Conservation (phyloP, 1,140 invertebrate genomes). For the Eupristina koningsbergeri region DNA sequence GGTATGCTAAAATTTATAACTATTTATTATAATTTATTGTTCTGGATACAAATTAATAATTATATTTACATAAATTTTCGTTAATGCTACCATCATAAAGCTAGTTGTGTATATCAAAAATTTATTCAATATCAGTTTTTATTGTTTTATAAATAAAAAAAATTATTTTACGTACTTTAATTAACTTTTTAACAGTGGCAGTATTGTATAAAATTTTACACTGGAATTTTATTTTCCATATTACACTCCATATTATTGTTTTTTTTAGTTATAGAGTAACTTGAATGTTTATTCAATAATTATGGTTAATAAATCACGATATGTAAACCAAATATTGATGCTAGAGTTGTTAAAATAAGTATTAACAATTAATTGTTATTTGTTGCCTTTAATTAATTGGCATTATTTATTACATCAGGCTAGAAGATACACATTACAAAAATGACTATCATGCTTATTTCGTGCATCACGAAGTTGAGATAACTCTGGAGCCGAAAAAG, state of each 20-base stretch:
- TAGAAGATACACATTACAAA: neutral
- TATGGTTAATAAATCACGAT: neutral
- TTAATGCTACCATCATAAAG: neutral
- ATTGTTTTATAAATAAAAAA: neutral
- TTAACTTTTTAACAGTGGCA: neutral
- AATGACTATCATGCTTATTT: neutral
- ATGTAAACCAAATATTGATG: neutral
- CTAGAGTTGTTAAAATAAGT: no score
- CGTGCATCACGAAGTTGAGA: neutral
- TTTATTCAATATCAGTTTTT: no score
- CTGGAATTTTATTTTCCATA: neutral
- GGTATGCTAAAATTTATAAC: neutral
- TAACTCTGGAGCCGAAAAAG: no score
- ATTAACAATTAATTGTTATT: no score
- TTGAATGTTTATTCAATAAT: neutral
- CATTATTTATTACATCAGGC: neutral
- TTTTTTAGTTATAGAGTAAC: no score
- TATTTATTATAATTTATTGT: neutral
- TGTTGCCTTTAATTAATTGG: neutral
- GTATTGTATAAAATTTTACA: neutral
- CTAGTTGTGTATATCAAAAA: neutral
- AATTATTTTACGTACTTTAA: neutral
- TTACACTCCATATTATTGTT: no score
- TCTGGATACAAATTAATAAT: neutral
- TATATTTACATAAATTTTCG: neutral